Base-by-base conservation (phyloP, 2,797 vertebrate genomes). In the Lepus oiostolus region DNA sequence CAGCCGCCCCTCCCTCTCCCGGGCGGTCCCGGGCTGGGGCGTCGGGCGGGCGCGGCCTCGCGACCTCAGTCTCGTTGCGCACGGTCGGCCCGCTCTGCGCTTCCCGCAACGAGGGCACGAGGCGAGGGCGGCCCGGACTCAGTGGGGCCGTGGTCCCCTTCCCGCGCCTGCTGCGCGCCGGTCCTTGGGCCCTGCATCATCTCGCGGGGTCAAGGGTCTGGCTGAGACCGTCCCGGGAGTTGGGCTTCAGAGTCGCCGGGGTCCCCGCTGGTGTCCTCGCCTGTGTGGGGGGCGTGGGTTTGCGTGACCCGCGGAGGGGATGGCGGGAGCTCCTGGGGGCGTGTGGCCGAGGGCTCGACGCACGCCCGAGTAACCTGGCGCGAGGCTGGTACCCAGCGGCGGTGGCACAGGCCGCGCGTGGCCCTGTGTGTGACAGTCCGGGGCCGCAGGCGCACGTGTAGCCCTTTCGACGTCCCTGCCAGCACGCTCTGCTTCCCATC, bases 21-120 rank as follows among this genome's bases (percentile, higher is more conserved):
- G 0, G 71, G 85, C 83, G 11, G 86, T 35, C 76, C 42, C 0
- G 52, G 98, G 98, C 98, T 98, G 97, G 97, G 97, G 98, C 99
- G 98, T 98, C 98, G 97, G 97, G 98, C 92, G 95, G 96, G 91
- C 95, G 90, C 81, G 35, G 87, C 91, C 63, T 68, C 63, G 50
- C 3, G 26, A 81, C 77, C 92, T 86, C 81, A 32, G 30, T 85
- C 82, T 86, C 77, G 38, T 32, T 35, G 75, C 62, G 38, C 79
- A 71, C 52, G 62, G 82, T 63, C 79, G 0, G 10, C 28, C 7
- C 38, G 13, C 50, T 52, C 81, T 0, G 63, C 47, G 90, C 81
- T 70, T 80, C 95, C 90, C 52, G 83, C 80, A 77, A 50, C 72
- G 12, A 52, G 58, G 50, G 77, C 84, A 52, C 17, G 26, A 0